Conservation (phyloP, 64 coral and sea anemone genomes). For the Montipora capricornis region DNA sequence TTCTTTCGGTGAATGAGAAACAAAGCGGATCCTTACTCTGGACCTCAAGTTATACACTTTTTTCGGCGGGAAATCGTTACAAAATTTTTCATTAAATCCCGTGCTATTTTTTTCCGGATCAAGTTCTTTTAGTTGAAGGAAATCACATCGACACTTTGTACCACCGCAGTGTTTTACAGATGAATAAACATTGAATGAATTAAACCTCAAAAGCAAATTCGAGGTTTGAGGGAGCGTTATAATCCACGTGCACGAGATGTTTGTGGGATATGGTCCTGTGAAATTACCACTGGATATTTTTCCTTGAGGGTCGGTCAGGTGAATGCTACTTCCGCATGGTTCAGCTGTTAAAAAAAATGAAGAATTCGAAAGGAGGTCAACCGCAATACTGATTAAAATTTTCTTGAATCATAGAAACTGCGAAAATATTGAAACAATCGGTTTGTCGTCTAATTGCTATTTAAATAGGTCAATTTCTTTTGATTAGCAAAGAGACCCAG, state of each 20-base stretch:
- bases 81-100: constrained; percentile 40
- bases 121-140: constrained; percentile 4
- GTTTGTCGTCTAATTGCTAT: too few relatives aligned
- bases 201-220: neutral
- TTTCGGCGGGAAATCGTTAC: neutral
- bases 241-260: neutral
- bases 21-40: constrained; percentile 17
- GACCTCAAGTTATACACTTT: neutral
- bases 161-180: constrained; percentile 3
- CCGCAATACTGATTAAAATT: neutral
- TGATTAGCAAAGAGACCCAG: too few relatives aligned
- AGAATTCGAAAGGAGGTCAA: neutral
- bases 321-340: neutral
- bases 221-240: neutral
- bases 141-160: constrained; percentile 17
- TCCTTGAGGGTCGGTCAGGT: neutral
- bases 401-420: too few relatives aligned
- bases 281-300: constrained; percentile 15
- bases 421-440: too few relatives aligned
- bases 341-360: neutral
- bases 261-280: neutral
- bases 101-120: constrained; percentile 13
- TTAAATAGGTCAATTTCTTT: too few relatives aligned
- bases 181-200: neutral
- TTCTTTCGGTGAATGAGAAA: neutral